Evolutionary conservation across 2,113 vertebrate species (phyloP), one percentile per base, ranked within the genome.

Genomic region (Tetrax tetrax): DNA sequence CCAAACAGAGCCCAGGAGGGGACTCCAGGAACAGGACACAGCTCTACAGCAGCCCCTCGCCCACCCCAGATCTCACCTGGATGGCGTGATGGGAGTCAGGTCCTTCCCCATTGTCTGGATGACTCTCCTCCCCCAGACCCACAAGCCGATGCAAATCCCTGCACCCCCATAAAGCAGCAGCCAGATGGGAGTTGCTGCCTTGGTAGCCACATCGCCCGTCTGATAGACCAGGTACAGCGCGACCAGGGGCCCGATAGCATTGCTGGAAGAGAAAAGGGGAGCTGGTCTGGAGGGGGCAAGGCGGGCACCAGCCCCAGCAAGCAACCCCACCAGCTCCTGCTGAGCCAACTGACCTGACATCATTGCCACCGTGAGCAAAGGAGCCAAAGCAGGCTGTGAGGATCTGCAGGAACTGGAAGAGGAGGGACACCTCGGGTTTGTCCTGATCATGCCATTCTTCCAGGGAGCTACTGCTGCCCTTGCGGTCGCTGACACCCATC

Each of bases 61-160:
- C 41, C 41, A 15, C 41, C 41, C 41, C 41, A 35, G 37, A 12
- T 38, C 84, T 89, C 97, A 99, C 99, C 99, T 99, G 10, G 99
- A 99, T 3, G 99, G 99, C 12, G 99, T 99, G 93, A 99, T 99
- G 37, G 99, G 99, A 3, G 99, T 99, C 53, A 99, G 98, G 91
- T 99, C 99, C 94, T 99, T 99, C 20, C 99, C 99, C 99, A 99
- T 98, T 0, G 99, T 99, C 98, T 99, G 99, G 91, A 99, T 99
- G 89, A 99, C 99, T 94, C 99, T 98, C 35, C 99, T 98, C n/a
- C 99, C 99, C 99, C 99, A 99, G 25, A 99, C 98, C 99, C 99
- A 99, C 22, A 99, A 96, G 51, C 99, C 99, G 4, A 95, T 96
- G 60, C 99, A 99, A 96, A 99, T 99, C 27, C 99, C 99, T 17